Evolutionary conservation across 1,140 invertebrate genomes (phyloP), one percentile per base, ranked within the genome.

Genomic region (Caenorhabditis latens): DNA sequence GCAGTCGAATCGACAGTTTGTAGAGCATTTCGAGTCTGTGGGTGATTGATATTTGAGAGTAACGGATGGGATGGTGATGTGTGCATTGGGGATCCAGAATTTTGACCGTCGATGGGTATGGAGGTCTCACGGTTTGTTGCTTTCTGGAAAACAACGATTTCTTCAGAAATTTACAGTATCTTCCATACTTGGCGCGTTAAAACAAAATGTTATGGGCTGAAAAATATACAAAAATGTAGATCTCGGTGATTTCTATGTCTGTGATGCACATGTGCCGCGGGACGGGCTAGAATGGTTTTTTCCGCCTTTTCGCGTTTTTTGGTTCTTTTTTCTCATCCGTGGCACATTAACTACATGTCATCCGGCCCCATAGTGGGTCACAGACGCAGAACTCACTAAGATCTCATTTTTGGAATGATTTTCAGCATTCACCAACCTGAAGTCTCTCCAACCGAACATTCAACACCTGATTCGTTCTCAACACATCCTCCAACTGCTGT

Each of bases 401-500:
- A n/a, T n/a, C n/a, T n/a, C n/a, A n/a, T n/a, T n/a, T n/a, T n/a
- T n/a, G n/a, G n/a, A n/a, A n/a, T n/a, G n/a, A 75, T 9, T 50
- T 8, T 75, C 0, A 19, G 9, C 21, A 57, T 42, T 42, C 7
- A 4, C 75, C 32, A 4, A 86, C 86, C 75, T 83, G 75, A n/a
- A 86, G 48, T 24, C 86, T 58, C 42, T 86, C 86, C 21, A 86
- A 48, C n/a, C 82, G 40, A 14, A 86, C 48, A 55, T 48, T 84
- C 46, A 84, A 53, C 13, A 84, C 82, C 14, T 88, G 87, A 53
- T 88, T 88, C n/a, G 16, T 71, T 32, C 87, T 67, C 19, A 79
- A 48, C 7, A 65, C 87, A 21, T 88, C 87, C 61, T 84, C 84
- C 58, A 88, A 71, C 53, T 88, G 85, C 9, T 71, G 67, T 42